Conservation (phyloP, 2,888 invertebrate species). For the Pogonocherus hispidulus region DNA sequence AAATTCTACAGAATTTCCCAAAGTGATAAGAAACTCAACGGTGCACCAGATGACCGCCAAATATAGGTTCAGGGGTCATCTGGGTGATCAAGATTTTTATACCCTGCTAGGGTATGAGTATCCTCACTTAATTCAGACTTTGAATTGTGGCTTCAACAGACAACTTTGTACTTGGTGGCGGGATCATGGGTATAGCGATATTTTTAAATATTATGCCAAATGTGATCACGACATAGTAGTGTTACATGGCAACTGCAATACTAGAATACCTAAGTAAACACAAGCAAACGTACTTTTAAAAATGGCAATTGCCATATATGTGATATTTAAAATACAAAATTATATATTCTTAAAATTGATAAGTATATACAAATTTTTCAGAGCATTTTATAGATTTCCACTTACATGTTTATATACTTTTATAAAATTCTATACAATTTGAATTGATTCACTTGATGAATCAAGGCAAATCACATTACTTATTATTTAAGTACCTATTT, state of each 20-base stretch:
- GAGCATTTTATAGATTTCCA: background rate
- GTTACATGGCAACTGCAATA: constrained; percentile 84
- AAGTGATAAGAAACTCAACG: constrained; percentile 71
- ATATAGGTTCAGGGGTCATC: constrained; percentile 78
- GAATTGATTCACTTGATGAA: too few species aligned
- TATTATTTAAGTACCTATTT: too few species aligned
- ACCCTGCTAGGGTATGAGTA: constrained; percentile 79
- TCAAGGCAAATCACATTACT: too few species aligned
- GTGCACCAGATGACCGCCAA: constrained; percentile 73
- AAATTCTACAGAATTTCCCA: constrained; percentile 73
- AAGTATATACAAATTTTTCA: background rate
- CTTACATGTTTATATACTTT: too few species aligned
- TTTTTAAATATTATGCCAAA: constrained; percentile 80
- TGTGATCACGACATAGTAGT: constrained; percentile 77
- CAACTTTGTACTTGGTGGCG: constrained; percentile 88
- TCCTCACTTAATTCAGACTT: constrained; percentile 78
- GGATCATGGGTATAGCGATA: constrained; percentile 79
- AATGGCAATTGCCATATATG: background rate
- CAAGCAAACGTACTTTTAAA: background rate
- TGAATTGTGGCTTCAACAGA: constrained; percentile 86
- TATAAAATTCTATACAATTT: too few species aligned
- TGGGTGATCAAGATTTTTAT: constrained; percentile 89
- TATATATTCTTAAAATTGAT: background rate
- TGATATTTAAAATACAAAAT: background rate
- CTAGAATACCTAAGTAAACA: constrained; percentile 72